These are phyloP conservation scores for Struthio camelus DNA, from an alignment of 2,113 vertebrate genomes.

Conservation along the genomic window DNA sequence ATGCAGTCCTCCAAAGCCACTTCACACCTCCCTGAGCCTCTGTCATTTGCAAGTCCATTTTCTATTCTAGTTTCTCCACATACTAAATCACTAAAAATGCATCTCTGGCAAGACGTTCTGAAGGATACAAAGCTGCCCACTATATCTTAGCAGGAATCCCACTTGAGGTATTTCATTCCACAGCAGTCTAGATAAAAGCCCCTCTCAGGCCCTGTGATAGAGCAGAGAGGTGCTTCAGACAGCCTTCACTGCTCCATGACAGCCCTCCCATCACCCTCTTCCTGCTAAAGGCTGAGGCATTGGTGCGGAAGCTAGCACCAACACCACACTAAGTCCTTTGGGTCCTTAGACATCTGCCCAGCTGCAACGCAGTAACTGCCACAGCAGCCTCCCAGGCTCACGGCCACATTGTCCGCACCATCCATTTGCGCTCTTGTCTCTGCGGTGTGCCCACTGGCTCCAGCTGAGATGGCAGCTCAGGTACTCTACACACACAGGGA, in stretches of 20 bases:
- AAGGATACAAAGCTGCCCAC: background rate
- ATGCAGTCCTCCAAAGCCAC: background rate
- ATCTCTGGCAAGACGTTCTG: background rate
- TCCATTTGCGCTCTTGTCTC: rapidly evolving
- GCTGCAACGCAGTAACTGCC: background rate
- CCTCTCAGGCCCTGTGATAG: background rate
- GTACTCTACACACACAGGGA: background rate
- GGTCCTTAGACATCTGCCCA: background rate
- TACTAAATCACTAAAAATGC: background rate
- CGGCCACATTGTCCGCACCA: background rate
- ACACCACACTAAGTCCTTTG: background rate
- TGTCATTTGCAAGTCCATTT: background rate
- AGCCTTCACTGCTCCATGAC: background rate
- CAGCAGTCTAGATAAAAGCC: background rate
- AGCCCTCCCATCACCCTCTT: background rate
- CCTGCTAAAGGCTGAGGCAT: background rate
- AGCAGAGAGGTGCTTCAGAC: background rate
- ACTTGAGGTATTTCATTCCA: background rate
- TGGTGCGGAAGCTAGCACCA: no score
- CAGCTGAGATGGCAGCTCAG: background rate
- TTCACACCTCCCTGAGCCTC: background rate
- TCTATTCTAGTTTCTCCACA: background rate
- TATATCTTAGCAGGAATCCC: background rate
- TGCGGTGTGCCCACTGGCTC: background rate
- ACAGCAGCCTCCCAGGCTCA: background rate